Base-by-base conservation (phyloP, 1,140 invertebrate genomes). In the Ceratitis capitata region DNA sequence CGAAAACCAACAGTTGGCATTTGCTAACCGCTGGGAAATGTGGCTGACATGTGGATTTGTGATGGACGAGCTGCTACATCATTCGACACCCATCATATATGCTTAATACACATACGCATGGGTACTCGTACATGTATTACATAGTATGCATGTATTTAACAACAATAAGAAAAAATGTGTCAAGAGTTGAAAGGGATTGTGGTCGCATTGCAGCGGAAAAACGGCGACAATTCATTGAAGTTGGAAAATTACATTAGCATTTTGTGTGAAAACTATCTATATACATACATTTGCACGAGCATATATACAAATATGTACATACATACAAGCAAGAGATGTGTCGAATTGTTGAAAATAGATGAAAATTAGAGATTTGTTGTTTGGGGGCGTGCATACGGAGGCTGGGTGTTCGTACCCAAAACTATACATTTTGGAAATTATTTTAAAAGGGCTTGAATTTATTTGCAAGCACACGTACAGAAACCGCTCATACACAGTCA, bases 211-310 rank as follows among this genome's bases (percentile, higher is more conserved):
- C 39, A 45, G 69, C 39, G 39, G 14, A 23, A 78, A 53, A 78
- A 78, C 45, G 45, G 69, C 23, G 69, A 29, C 69, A 12, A 78
- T 10, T 78, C 39, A 47, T 78, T 39, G 39, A 78, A 78, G 42
- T 23, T 78, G 69, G 23, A 23, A n/a, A 26, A 78, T 78, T 78
- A 78, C 69, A 78, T 78, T 78, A 39, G 69, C 69, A 78, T 78
- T 78, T 78, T 78, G 39, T 78, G 35, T 47, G n/a, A 78, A 78
- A 45, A 78, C 23, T 78, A 78, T 47, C 5, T 64, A 64, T n/a
- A n/a, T n/a, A n/a, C n/a, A n/a, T n/a, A n/a, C n/a, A n/a, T n/a
- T n/a, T n/a, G n/a, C n/a, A n/a, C n/a, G n/a, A n/a, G n/a, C n/a
- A n/a, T n/a, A n/a, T n/a, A n/a, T n/a, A n/a, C n/a, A n/a, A n/a